Evolutionary conservation across 1,140 invertebrate species (phyloP).

Genomic region (Paraescarpia echinospica): DNA sequence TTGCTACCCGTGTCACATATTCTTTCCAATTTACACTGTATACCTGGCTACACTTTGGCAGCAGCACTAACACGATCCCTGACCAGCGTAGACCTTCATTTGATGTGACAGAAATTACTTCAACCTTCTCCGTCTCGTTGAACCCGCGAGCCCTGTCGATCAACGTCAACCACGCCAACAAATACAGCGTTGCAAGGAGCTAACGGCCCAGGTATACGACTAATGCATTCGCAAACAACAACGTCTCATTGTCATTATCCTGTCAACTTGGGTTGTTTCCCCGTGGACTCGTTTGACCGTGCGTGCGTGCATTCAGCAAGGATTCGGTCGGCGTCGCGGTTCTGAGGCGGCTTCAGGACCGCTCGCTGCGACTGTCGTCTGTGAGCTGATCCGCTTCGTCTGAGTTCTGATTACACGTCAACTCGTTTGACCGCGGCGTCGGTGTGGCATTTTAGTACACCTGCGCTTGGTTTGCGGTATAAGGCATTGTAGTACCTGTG

Average conservation of each 20-base stretch:
- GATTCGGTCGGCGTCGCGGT: neutral
- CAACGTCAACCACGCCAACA: neutral
- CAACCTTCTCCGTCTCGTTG: neutral
- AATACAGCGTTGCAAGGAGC: neutral
- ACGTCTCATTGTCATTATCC: neutral
- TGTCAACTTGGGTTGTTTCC: neutral
- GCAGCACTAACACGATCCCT: neutral
- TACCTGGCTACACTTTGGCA: neutral
- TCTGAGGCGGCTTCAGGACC: neutral
- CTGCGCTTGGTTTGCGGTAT: neutral
- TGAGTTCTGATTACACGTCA: neutral
- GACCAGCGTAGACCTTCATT: neutral
- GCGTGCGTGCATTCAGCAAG: neutral
- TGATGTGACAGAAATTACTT: neutral
- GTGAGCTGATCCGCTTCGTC: neutral
- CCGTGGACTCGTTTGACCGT: neutral
- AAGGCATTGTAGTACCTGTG: no score
- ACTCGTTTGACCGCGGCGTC: neutral
- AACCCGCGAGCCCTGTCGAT: neutral
- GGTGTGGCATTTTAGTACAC: neutral
- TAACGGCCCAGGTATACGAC: no score
- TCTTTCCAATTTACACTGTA: neutral
- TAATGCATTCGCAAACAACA: neutral
- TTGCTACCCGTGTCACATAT: neutral
- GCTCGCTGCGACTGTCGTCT: neutral